These are phyloP conservation scores for Phalera bucephala DNA, from an alignment of 2,888 invertebrate species.

Conservation along the genomic window DNA sequence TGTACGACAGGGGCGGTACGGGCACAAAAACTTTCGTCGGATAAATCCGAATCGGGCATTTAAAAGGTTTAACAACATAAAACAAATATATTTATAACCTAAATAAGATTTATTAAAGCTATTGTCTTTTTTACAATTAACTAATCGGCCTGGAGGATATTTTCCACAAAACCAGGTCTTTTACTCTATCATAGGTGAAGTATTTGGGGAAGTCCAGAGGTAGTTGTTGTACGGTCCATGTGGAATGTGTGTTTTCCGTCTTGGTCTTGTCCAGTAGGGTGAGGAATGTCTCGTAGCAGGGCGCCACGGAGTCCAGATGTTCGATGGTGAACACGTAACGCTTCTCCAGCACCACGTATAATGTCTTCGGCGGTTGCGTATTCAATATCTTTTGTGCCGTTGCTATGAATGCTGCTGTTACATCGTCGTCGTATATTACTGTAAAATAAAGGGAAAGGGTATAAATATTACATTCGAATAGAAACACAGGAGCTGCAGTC, in stretches of 20 bases:
- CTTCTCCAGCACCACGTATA: constrained; percentile 92
- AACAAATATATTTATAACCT: too few relatives aligned
- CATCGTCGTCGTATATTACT: constrained; percentile 93
- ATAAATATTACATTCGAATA: too few relatives aligned
- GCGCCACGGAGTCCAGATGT: constrained; percentile 92
- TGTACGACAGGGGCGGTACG: too few relatives aligned
- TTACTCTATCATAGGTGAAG: constrained; percentile 91
- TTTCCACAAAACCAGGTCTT: constrained; percentile 89
- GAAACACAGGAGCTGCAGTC: too few relatives aligned
- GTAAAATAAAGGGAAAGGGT: too few relatives aligned
- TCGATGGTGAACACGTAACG: constrained; percentile 93
- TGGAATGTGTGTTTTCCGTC: constrained; percentile 60
- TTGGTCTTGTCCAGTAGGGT: constrained; percentile 80
- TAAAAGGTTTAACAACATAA: too few relatives aligned
- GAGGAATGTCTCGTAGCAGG: constrained; percentile 93
- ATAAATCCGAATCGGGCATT: too few relatives aligned
- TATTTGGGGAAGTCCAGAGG: constrained; percentile 90
- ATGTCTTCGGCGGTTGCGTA: constrained; percentile 81
- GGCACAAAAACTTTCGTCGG: too few relatives aligned
- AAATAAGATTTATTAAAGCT: constrained; percentile 31
- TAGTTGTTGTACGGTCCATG: constrained; percentile 85
- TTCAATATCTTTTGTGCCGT: constrained; percentile 87
- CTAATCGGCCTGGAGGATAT: constrained; percentile 69
- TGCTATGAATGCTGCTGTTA: constrained; percentile 90
- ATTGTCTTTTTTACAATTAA: constrained; percentile 45